Evolutionary conservation across 1,140 invertebrate genomes (phyloP), one percentile per base, ranked within the genome.

Genomic region (Rhynchophorus ferrugineus): DNA sequence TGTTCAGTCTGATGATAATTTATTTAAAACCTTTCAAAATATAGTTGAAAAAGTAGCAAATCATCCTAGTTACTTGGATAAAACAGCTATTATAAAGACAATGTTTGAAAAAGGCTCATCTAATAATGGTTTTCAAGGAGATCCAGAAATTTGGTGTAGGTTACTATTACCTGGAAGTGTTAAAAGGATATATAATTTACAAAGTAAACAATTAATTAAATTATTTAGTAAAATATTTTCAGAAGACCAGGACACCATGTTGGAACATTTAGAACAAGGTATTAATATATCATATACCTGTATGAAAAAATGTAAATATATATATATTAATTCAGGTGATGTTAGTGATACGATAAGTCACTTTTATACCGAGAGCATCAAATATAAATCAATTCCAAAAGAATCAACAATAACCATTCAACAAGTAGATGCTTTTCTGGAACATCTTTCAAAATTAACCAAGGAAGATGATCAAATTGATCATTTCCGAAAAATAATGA

Each of bases 171-270:
- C 92, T 0, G 82, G 82, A 16, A 83, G 85, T 29, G 76, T 81
- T 1, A 91, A 93, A 65, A 74, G 87, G 45, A 79, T 95, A 17
- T 95, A 95, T 64, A 95, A 95, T 73, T 69, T 96, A 17, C 91
- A 94, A 70, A 92, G 84, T 63, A 95, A 93, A 69, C 90, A 94
- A 61, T 70, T 95, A 29, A 74, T 94, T 0, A 96, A 95, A 69
- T 67, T 95, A 9, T 95, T 93, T 69, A 84, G 88, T 38, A 78
- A 81, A 63, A 80, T 95, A 46, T 86, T 95, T 59, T 63, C 74
- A 8, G 76, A 76, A 5, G 79, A 84, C 71, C 80, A 85, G 57
- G 78, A 85, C 56, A 81, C 83, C 44, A 95, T 95, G 91, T 65
- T 91, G 3, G 81, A 84, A 55, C 80, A 93, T 71, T 74, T 94